These are phyloP conservation scores for Mormyrops attenuatus DNA, from an alignment of 2,797 vertebrate species.

Conservation along the genomic window DNA sequence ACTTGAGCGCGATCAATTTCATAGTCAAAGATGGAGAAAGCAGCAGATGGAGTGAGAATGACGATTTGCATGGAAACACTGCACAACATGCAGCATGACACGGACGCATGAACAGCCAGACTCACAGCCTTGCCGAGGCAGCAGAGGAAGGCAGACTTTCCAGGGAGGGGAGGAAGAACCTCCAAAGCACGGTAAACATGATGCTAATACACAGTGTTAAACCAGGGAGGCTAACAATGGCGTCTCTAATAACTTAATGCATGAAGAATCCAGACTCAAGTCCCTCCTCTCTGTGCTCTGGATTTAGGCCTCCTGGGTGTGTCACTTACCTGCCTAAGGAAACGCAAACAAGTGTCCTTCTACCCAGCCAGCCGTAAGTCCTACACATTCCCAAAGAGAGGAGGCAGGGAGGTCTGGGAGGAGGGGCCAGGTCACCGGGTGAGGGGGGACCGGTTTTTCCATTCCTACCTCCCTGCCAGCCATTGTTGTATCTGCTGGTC, in stretches of 20 bases:
- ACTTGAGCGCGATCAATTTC: neutral
- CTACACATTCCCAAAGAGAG: neutral
- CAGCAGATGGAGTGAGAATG: neutral
- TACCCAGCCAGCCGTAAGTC: conserved; percentile 4
- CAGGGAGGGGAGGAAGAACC: neutral
- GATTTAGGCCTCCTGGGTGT: conserved; percentile 18
- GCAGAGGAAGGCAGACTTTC: neutral
- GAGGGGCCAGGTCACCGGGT: neutral
- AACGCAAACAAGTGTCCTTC: conserved; percentile 33
- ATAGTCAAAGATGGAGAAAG: neutral
- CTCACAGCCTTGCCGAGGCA: neutral
- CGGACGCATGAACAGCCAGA: neutral
- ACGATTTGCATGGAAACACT: neutral
- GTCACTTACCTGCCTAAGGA: conserved; percentile 18
- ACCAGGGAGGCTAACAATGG: conserved; percentile 29
- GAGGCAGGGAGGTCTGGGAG: neutral
- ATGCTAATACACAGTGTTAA: conserved; percentile 30
- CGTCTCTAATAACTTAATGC: conserved; percentile 32
- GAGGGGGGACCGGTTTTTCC: neutral
- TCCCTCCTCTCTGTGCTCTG: neutral
- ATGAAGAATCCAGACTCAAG: neutral
- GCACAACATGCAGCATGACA: too few species aligned
- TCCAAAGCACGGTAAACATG: conserved; percentile 27
- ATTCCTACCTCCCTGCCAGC: neutral
- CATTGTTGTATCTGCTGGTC: conserved; percentile 23